A percentile compares a stretch with the other conserved stretches of the same genome.
phyloP scores from a whole-genome alignment of 2,888 invertebrate species.

The Drosophila diplacantha region DNA sequence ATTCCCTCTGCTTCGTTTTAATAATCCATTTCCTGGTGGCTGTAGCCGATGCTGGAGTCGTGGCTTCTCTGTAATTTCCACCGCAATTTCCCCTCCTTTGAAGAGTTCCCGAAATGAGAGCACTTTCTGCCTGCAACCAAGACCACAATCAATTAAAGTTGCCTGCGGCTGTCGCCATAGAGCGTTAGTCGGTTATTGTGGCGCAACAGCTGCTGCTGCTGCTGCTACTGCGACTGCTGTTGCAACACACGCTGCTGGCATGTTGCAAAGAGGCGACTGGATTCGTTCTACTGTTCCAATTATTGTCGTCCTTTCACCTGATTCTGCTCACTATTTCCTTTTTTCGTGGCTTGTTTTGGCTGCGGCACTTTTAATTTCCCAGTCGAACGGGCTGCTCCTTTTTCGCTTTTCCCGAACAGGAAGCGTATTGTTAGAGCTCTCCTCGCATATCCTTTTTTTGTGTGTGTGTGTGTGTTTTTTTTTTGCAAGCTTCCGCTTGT shows the following conservation, averaged over 20 bases:
- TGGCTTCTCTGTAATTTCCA: not conserved
- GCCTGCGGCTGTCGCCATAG: constrained; percentile 24
- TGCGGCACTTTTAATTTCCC: constrained; percentile 39
- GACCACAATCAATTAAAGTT: constrained; percentile 40
- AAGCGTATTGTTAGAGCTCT: constrained; percentile 47
- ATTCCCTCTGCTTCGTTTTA: not conserved
- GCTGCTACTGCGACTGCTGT: constrained; percentile 11
- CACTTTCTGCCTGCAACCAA: constrained; percentile 9
- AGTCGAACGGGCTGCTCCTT: constrained; percentile 26
- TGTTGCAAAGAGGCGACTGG: constrained; percentile 2
- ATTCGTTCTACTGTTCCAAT: constrained; percentile 46
- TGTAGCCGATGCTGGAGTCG: not conserved
- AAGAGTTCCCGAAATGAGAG: not conserved
- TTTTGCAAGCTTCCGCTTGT: constrained; percentile 19
- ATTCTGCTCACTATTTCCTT: constrained; percentile 27
- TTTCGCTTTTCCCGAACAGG: constrained; percentile 27
- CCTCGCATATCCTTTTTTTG: constrained; percentile 4
- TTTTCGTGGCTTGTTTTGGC: constrained; percentile 14
- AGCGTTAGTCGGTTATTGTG: constrained; percentile 34
- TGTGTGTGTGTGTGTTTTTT: constrained; percentile 7
- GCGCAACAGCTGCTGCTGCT: constrained; percentile 22
- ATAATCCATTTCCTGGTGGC: not conserved
- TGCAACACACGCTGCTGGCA: constrained; percentile 25
- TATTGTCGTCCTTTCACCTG: constrained; percentile 49
- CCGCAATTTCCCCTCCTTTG: not conserved